Conservation (phyloP, 2,113 vertebrate species). For the Sisor rabdophorus region DNA sequence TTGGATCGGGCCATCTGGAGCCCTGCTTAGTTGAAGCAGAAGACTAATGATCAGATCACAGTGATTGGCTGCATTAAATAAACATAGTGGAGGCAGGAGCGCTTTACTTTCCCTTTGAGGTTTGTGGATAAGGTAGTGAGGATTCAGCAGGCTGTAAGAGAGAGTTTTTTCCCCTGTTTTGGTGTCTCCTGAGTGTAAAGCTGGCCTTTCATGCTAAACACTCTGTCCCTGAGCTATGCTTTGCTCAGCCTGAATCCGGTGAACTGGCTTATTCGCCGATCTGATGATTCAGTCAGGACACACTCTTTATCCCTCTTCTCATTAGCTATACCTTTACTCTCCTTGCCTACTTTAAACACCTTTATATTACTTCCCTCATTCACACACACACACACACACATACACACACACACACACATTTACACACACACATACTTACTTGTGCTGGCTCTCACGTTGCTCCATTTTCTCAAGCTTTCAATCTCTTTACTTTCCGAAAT, state of each 20-base stretch:
- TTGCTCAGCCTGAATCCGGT: slow-evolving; percentile 61
- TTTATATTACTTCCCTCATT: not conserved
- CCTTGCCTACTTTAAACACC: slow-evolving; percentile 50
- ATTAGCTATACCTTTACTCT: slow-evolving; percentile 63
- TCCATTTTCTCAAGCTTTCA: slow-evolving; percentile 34
- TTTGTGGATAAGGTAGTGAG: slow-evolving; percentile 41
- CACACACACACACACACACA: slow-evolving; percentile 8
- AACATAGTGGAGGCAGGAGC: slow-evolving; percentile 44
- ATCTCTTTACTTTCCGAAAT: slow-evolving; percentile 21
- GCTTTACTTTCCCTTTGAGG: slow-evolving; percentile 30
- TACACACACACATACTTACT: slow-evolving; percentile 16
- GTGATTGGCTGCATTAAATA: slow-evolving; percentile 50
- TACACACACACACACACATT: slow-evolving; percentile 15
- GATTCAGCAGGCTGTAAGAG: slow-evolving; percentile 36
- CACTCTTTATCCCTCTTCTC: slow-evolving; percentile 62
- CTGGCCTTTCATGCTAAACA: slow-evolving; percentile 57
- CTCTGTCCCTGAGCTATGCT: slow-evolving; percentile 54
- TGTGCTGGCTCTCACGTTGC: not conserved
- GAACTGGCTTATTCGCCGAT: slow-evolving; percentile 57
- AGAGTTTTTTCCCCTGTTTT: slow-evolving; percentile 47
- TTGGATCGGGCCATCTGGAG: slow-evolving; percentile 45
- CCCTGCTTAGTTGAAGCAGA: slow-evolving; percentile 45
- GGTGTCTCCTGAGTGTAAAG: slow-evolving; percentile 38
- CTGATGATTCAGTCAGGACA: slow-evolving; percentile 58
- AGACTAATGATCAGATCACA: slow-evolving; percentile 53